Conservation (phyloP, 2,797 vertebrate species). For the Coregonus sp. region DNA sequence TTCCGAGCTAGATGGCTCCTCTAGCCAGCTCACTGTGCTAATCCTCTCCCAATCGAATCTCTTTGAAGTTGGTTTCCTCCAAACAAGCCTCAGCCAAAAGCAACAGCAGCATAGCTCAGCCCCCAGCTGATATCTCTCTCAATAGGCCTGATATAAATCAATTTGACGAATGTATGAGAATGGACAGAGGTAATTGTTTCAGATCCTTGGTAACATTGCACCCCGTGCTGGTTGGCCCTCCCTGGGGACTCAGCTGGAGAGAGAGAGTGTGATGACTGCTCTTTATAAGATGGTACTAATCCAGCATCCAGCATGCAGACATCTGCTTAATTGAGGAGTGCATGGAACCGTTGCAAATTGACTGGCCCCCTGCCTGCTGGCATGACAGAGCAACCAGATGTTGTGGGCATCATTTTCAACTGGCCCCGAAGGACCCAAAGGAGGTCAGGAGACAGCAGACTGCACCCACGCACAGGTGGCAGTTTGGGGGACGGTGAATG, state of each 20-base stretch:
- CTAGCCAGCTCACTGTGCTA: slow-evolving; percentile 28
- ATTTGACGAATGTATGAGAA: slow-evolving; percentile 36
- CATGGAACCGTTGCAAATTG: slow-evolving; percentile 49
- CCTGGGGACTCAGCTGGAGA: slow-evolving; percentile 59
- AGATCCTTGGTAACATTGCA: slow-evolving; percentile 17
- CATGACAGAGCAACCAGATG: slow-evolving; percentile 69
- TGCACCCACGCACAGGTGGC: slow-evolving; percentile 23
- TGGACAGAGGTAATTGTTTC: slow-evolving; percentile 29
- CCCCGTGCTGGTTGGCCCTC: slow-evolving; percentile 39
- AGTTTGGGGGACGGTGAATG: slow-evolving; percentile 24
- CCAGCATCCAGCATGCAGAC: slow-evolving; percentile 61
- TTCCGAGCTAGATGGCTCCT: slow-evolving; percentile 1
- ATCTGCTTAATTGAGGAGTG: slow-evolving; percentile 77
- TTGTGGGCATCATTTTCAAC: slow-evolving; percentile 57
- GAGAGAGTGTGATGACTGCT: slow-evolving; percentile 57
- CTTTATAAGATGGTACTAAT: slow-evolving; percentile 66
- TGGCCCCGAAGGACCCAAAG: slow-evolving; percentile 34
- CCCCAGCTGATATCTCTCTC: slow-evolving; percentile 3
- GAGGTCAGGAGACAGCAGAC: slow-evolving; percentile 36
- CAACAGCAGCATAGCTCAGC: not conserved
- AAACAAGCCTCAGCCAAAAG: slow-evolving; percentile 26
- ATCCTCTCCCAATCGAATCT: slow-evolving; percentile 24
- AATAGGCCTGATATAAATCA: slow-evolving; percentile 28
- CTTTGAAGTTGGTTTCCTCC: slow-evolving; percentile 36
- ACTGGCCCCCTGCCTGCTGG: slow-evolving; percentile 69